Evolutionary conservation across 2,113 vertebrate genomes (phyloP).

Genomic region (Circaetus cinerascens): DNA sequence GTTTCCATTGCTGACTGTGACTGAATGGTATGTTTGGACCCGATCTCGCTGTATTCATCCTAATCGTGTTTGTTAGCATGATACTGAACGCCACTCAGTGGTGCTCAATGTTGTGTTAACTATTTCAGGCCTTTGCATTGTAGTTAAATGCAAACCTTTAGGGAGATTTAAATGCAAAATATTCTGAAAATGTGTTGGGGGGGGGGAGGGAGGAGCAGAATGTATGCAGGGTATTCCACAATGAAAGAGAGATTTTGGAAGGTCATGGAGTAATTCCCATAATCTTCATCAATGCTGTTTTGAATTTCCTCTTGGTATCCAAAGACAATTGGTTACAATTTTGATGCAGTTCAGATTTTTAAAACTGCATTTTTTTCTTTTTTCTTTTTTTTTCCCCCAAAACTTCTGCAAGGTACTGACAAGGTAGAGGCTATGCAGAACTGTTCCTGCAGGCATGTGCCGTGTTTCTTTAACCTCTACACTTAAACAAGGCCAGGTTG

Average conservation of each 20-base stretch:
- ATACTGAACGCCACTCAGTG: not conserved
- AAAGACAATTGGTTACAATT: not conserved
- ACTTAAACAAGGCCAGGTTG: not conserved
- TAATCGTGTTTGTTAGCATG: not conserved
- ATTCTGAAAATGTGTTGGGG: not conserved
- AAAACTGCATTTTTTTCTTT: not conserved
- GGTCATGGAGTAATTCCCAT: not conserved
- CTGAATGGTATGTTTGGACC: not conserved
- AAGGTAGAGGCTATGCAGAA: not conserved
- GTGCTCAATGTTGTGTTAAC: not conserved
- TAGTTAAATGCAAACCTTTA: not conserved
- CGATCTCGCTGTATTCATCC: not conserved
- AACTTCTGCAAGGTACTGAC: not conserved
- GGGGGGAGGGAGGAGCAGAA: not conserved
- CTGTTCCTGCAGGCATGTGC: not conserved
- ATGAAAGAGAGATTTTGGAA: not conserved
- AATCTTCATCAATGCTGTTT: not conserved
- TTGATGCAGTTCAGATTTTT: not conserved
- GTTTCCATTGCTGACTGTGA: not conserved
- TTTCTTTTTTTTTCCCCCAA: fast-evolving
- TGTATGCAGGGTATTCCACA: not conserved
- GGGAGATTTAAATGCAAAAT: not conserved
- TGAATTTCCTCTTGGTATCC: not conserved
- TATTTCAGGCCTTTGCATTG: not conserved
- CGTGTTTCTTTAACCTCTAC: not conserved